Base-by-base conservation (phyloP, 2,797 vertebrate genomes). In the Okamejei kenojei region DNA sequence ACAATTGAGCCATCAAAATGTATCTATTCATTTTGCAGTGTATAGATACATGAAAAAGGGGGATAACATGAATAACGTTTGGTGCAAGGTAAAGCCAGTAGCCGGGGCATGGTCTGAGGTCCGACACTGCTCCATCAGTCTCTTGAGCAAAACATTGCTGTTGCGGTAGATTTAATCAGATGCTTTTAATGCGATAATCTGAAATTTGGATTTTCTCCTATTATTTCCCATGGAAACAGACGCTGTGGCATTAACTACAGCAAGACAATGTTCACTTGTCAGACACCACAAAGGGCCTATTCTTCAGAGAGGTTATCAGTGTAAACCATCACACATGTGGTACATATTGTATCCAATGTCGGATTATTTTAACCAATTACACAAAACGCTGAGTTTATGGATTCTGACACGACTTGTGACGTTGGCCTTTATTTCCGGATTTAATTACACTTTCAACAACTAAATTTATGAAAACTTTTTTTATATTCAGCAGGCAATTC, bases 211-310 rank as follows among this genome's bases (percentile, higher is more conserved):
- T 68, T 88, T 88, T 17, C n/a, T 65, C 61, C 17, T 6, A 86
- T 86, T 86, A 86, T n/a, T 86, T 84, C 10, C 82, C 23, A 68
- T 68, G 84, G 82, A 88, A 68, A 32, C 84, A 68, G 17, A 35
- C 35, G n/a, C 63, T 88, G 84, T 19, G 1, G 19, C 7, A 68
- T 68, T 68, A 35, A 9, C 19, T 68, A 23, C 61, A 68, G 10
- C n/a, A 88, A 63, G 21, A 65, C 15, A 32, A 7, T 32, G 84
- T 19, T 65, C 35, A 65, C 29, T 32, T 65, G n/a, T 32, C 82
- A 63, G 29, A 7, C 6, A 86, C 10, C 6, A 63, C 29, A 65
- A 68, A 21, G 61, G 61, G 21, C 61, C 21, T 88, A 63, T 35
- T 19, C 61, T 19, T 35, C 63, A 35, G 61, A 65, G 19, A n/a